Evolutionary conservation across 2,797 vertebrate species (phyloP).

Genomic region (Sebastes taczanowskii): DNA sequence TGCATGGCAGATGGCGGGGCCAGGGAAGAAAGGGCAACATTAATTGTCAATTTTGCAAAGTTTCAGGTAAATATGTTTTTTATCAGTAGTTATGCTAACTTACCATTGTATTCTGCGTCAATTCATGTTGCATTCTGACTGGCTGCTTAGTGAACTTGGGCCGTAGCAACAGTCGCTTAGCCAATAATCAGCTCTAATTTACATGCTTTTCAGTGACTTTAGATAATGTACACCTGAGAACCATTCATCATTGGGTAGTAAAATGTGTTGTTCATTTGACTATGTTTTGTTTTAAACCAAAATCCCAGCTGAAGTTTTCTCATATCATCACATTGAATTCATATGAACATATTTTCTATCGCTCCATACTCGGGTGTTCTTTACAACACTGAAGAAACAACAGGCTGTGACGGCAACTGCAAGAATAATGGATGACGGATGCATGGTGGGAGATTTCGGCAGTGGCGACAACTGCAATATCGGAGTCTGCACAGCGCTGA

Average conservation of each 20-base stretch:
- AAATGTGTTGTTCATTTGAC: background rate
- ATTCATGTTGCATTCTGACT: background rate
- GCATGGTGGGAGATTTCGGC: constrained; percentile 26
- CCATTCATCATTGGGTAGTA: background rate
- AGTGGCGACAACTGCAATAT: constrained; percentile 18
- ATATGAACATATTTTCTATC: background rate
- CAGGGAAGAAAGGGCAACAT: background rate
- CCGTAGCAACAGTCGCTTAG: background rate
- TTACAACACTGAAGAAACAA: constrained; percentile 3
- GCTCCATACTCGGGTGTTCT: background rate
- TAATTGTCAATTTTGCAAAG: background rate
- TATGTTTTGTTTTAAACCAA: background rate
- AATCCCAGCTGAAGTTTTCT: background rate
- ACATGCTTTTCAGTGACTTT: background rate
- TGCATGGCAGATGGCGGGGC: background rate
- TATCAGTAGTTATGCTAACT: background rate
- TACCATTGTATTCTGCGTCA: background rate
- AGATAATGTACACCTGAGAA: background rate
- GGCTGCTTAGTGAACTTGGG: background rate
- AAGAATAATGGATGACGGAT: constrained; percentile 29
- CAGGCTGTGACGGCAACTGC: background rate
- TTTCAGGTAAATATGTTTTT: background rate
- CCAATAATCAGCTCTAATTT: too few relatives aligned
- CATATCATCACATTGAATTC: background rate
- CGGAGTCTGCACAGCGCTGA: constrained; percentile 28